Percentiles rank a stretch among this genome's conserved stretches.
Evolutionary conservation across 2,113 vertebrate species (phyloP).

Genomic region (Peromyscus polionotus): DNA sequence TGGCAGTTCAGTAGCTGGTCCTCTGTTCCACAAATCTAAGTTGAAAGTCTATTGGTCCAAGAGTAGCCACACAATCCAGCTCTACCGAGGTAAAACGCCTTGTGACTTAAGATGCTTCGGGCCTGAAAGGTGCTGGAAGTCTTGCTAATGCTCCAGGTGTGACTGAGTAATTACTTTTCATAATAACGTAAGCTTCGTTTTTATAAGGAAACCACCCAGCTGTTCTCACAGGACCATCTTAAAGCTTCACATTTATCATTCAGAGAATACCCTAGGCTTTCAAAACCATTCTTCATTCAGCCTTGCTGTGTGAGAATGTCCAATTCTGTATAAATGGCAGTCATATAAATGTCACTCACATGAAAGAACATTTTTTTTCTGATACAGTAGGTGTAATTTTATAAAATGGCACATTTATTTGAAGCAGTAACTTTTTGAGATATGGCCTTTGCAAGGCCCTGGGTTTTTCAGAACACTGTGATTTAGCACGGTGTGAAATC

Average conservation of each 20-base stretch:
- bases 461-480: slow-evolving; percentile 66
- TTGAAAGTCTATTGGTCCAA: background rate
- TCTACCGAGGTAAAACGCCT: background rate
- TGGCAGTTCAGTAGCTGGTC: background rate
- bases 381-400: slow-evolving; percentile 75
- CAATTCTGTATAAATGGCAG: slow-evolving; percentile 80
- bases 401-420: slow-evolving; percentile 81
- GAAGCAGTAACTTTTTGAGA: slow-evolving; percentile 77
- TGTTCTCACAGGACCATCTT: slow-evolving; percentile 74
- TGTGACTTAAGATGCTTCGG: background rate
- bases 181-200: slow-evolving; percentile 36
- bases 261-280: slow-evolving; percentile 70
- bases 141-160: background rate
- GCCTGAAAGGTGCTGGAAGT: background rate
- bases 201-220: slow-evolving; percentile 23
- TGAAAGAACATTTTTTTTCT: slow-evolving; percentile 73
- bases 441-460: slow-evolving; percentile 74
- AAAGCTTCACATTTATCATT: slow-evolving; percentile 77
- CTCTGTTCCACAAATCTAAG: slow-evolving; percentile 9
- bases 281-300: slow-evolving; percentile 80
- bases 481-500: slow-evolving; percentile 67
- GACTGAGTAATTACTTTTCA: slow-evolving; percentile 15
- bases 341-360: slow-evolving; percentile 82
- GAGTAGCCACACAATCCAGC: background rate
- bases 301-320: slow-evolving; percentile 79